Conservation (phyloP, 2,797 vertebrate species). For the Microhierax caerulescens region DNA sequence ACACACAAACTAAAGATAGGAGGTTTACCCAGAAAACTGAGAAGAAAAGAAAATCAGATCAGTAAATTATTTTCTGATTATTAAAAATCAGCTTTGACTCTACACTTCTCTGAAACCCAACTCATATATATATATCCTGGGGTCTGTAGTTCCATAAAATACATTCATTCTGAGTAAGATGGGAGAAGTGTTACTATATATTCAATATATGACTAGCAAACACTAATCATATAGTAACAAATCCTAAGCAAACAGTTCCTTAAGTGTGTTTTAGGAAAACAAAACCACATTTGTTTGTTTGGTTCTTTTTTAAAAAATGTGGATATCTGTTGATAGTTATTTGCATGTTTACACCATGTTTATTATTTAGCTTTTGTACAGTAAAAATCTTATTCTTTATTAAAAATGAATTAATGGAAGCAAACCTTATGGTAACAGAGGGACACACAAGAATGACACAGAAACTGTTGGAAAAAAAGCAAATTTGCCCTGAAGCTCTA, state of each 20-base stretch:
- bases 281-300: not conserved
- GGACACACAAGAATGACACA: not conserved
- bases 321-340: not conserved
- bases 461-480: not conserved
- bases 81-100: not conserved
- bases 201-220: not conserved
- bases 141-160: not conserved
- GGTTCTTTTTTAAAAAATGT: not conserved
- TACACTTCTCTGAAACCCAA: not conserved
- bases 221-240: not conserved
- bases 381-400: not conserved
- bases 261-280: not conserved
- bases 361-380: not conserved
- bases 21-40: not conserved
- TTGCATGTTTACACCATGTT: not conserved
- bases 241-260: not conserved
- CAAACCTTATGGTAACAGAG: not conserved
- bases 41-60: not conserved
- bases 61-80: not conserved
- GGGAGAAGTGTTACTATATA: rapidly evolving
- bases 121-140: not conserved
- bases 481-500: not conserved
- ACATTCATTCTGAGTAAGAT: not conserved
- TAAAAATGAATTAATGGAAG: not conserved
- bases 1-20: not conserved